Conservation (phyloP, 2,113 vertebrate species). For the Cyprinodon tularosa region DNA sequence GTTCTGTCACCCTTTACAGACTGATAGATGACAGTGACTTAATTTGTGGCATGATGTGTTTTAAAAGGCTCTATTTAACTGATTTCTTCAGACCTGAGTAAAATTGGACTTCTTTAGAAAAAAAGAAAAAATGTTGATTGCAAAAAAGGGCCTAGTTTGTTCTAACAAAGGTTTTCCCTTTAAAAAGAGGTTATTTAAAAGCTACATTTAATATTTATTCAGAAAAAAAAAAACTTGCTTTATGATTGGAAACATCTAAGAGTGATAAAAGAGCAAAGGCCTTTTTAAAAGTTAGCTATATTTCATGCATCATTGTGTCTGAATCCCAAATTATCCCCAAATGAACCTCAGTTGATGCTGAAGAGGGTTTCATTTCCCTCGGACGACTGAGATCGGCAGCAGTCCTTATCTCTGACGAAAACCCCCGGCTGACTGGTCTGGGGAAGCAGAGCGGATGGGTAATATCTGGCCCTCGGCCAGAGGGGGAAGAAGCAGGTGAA, state of each 20-base stretch:
- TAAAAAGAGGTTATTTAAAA: no score
- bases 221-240: neutral
- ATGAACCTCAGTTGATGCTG: conserved; percentile 21
- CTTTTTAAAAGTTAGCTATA: neutral
- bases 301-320: conserved; percentile 12
- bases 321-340: neutral
- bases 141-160: no score
- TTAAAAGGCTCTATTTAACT: no score
- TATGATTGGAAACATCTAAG: no score
- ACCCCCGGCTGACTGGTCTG: conserved; percentile 43
- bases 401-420: conserved; percentile 41
- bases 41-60: neutral
- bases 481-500: conserved; percentile 56
- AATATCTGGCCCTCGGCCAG: conserved; percentile 62
- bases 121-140: neutral
- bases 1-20: no score
- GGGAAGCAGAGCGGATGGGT: conserved; percentile 40
- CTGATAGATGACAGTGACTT: no score
- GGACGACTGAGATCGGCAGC: conserved; percentile 44
- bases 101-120: neutral
- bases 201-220: neutral
- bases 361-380: conserved; percentile 46
- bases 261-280: neutral
- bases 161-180: no score
- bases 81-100: neutral